Percentiles rank a stretch among this genome's conserved stretches.
Evolutionary conservation across 2,888 invertebrate species (phyloP).

Genomic region (Prosapia bicincta): DNA sequence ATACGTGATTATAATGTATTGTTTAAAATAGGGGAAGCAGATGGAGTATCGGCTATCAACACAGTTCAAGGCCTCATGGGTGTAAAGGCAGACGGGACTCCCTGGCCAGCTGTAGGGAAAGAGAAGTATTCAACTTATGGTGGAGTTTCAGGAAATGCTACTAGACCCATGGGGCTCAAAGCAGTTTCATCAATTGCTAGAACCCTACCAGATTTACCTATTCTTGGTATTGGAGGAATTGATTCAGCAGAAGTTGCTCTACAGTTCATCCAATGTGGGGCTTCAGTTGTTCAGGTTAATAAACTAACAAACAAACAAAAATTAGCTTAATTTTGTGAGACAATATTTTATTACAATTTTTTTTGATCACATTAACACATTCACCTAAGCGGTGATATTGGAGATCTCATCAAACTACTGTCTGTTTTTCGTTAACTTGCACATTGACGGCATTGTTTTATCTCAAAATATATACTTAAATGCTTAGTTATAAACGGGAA

Average conservation of each 20-base stretch:
- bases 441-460: too few species aligned
- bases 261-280: conserved; percentile 94
- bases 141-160: conserved; percentile 91
- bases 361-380: too few species aligned
- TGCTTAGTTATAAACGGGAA: too few species aligned
- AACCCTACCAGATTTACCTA: conserved; percentile 81
- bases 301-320: too few species aligned
- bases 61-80: conserved; percentile 96
- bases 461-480: too few species aligned
- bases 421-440: too few species aligned
- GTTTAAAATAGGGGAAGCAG: conserved; percentile 68
- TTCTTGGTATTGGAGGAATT: conserved; percentile 95
- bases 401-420: too few species aligned
- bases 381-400: too few species aligned
- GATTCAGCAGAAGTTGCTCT: conserved; percentile 94
- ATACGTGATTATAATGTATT: conserved; percentile 14
- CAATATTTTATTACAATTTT: too few species aligned
- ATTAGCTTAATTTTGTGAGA: too few species aligned
- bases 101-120: conserved; percentile 90
- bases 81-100: conserved; percentile 69
- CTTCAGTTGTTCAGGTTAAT: conserved; percentile 89
- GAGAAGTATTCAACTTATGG: conserved; percentile 82
- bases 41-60: conserved; percentile 96
- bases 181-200: conserved; percentile 88
- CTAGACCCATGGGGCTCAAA: conserved; percentile 87